A percentile compares a stretch with the other conserved stretches of the same genome.
Evolutionary conservation across 2,797 vertebrate species (phyloP).

Genomic region (Argyrosomus regius): DNA sequence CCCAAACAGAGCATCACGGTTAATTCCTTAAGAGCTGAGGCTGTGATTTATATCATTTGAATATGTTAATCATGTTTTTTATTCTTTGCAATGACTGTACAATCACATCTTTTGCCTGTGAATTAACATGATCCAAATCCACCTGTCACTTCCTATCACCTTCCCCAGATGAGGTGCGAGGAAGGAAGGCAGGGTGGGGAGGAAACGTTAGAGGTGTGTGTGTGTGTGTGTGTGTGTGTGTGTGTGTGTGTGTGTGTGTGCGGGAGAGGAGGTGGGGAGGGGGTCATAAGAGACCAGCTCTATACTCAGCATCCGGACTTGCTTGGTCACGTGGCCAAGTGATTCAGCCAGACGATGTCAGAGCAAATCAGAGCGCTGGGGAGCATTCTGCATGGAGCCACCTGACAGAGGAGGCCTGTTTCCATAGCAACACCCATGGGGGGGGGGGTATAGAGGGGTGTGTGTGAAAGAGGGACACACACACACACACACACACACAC

Average conservation of each 20-base stretch:
- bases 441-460: constrained; percentile 14
- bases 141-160: constrained; percentile 28
- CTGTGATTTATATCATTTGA: background rate
- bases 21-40: background rate
- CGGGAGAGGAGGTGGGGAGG: too few relatives aligned
- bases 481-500: too few relatives aligned
- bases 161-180: constrained; percentile 28
- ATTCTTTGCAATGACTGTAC: background rate
- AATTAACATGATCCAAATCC: constrained; percentile 18
- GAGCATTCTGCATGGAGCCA: constrained; percentile 63
- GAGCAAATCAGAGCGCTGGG: constrained; percentile 75
- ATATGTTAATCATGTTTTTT: background rate
- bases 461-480: constrained; percentile 14
- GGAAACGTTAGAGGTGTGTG: background rate
- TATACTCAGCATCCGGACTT: constrained; percentile 48
- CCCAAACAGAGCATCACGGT: background rate
- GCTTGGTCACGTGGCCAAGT: constrained; percentile 70
- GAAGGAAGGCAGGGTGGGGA: background rate
- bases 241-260: too few relatives aligned
- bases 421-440: constrained; percentile 77
- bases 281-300: background rate
- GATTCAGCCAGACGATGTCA: constrained; percentile 74
- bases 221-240: too few relatives aligned
- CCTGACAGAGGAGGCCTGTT: constrained; percentile 79
- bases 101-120: constrained; percentile 7